phyloP scores from a whole-genome alignment of 2,113 vertebrate genomes.

The Malurus elegans region DNA sequence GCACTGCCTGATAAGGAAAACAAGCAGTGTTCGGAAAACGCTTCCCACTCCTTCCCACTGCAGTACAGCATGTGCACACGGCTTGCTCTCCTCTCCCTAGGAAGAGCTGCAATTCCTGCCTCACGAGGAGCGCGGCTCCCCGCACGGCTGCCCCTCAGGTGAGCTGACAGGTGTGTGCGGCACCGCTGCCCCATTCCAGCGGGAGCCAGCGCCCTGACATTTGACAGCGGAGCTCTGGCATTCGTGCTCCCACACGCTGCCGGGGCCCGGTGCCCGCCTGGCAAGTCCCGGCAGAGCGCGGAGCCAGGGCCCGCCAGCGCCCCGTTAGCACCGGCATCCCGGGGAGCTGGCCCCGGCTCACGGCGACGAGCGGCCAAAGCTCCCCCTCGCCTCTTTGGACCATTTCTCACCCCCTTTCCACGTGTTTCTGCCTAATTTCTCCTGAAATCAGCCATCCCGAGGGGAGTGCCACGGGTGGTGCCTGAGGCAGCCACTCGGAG shows the following conservation, averaged over 20 bases:
- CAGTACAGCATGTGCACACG: not conserved
- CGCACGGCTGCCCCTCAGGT: not conserved
- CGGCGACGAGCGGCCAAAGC: not conserved
- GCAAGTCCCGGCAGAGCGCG: not conserved
- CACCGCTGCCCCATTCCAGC: not conserved
- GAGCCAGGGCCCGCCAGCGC: not conserved
- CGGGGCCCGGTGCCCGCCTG: not conserved
- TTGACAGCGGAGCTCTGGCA: accelerated
- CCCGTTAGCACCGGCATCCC: not conserved
- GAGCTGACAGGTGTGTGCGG: accelerated
- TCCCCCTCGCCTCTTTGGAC: accelerated
- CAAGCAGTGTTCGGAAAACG: accelerated
- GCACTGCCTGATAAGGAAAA: not conserved
- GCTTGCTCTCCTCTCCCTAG: not conserved
- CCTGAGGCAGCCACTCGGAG: not conserved
- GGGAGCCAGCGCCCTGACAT: not conserved
- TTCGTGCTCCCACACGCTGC: not conserved
- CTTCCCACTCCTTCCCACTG: not conserved
- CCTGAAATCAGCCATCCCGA: not conserved
- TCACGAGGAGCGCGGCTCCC: accelerated
- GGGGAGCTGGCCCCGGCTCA: not conserved
- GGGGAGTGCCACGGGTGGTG: not conserved
- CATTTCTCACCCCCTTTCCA: not conserved
- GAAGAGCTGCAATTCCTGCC: not conserved
- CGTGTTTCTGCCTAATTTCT: not conserved